Conservation (phyloP, 35 echinoderm and acorn worm species). For the Apostichopus californicus region DNA sequence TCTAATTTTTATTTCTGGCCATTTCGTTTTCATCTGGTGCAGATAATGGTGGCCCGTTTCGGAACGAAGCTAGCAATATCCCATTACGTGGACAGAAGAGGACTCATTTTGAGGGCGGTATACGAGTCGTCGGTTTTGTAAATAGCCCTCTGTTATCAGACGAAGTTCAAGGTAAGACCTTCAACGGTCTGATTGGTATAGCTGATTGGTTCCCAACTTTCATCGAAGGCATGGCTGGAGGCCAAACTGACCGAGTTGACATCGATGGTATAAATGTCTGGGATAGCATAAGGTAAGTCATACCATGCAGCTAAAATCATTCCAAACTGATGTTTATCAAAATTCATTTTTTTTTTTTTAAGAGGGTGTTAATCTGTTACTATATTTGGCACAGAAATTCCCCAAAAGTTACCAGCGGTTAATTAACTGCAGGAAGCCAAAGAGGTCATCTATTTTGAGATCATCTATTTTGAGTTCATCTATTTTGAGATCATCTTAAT, state of each 20-base stretch:
- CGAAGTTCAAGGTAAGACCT: constrained; percentile 10
- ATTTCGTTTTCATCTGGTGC: neutral
- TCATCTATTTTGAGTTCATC: too few species aligned
- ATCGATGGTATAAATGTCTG: constrained; percentile 36
- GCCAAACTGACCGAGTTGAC: neutral
- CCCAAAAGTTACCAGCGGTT: too few species aligned
- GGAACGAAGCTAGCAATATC: neutral
- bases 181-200: constrained; percentile 31
- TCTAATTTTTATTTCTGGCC: too few species aligned
- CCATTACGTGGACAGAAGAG: constrained; percentile 33
- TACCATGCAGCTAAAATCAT: too few species aligned
- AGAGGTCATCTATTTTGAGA: too few species aligned
- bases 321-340: too few species aligned
- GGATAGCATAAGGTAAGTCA: constrained; percentile 5
- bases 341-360: too few species aligned
- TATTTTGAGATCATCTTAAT: too few species aligned
- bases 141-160: constrained; percentile 5
- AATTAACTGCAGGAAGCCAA: too few species aligned
- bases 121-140: constrained; percentile 12
- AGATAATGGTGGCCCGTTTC: constrained; percentile 32
- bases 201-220: constrained; percentile 48
- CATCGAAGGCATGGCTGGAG: constrained; percentile 12
- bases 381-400: too few species aligned
- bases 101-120: constrained; percentile 41
- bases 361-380: too few species aligned